Evolutionary conservation across 1,140 invertebrate genomes (phyloP).

Genomic region (Drosophila carrolli): DNA sequence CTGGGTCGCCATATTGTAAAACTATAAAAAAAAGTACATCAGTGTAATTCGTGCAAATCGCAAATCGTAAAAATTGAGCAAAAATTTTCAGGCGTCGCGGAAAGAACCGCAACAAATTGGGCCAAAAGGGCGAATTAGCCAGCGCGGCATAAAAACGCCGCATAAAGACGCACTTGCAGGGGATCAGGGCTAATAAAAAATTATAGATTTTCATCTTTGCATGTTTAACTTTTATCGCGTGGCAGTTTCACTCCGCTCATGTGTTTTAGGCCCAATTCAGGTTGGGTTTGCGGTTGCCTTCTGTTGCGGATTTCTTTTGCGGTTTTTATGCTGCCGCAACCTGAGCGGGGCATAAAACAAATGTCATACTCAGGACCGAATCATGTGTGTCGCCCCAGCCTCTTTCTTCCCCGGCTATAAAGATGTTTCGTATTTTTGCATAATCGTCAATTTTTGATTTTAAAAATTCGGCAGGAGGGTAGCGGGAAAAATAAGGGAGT

Average conservation of each 20-base stretch:
- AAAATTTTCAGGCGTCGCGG: constrained; percentile 47
- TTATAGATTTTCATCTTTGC: constrained; percentile 82
- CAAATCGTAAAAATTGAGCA: constrained; percentile 74
- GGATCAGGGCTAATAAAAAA: constrained; percentile 70
- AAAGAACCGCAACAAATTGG: constrained; percentile 77
- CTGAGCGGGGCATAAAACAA: constrained; percentile 75
- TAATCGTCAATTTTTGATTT: constrained; percentile 83
- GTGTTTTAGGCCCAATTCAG: constrained; percentile 52
- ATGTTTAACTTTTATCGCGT: constrained; percentile 79
- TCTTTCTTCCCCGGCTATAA: constrained; percentile 31
- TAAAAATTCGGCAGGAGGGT: constrained; percentile 51
- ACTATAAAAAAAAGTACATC: constrained; percentile 74
- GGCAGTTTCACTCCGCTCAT: constrained; percentile 53
- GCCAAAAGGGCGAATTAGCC: constrained; percentile 62
- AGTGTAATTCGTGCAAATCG: constrained; percentile 76
- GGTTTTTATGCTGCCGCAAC: constrained; percentile 69
- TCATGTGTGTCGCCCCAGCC: constrained; percentile 40
- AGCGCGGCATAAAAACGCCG: constrained; percentile 61
- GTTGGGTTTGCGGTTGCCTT: constrained; percentile 18
- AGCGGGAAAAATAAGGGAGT: background rate
- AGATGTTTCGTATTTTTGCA: constrained; percentile 78
- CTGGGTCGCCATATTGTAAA: constrained; percentile 75
- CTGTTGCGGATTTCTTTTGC: constrained; percentile 49
- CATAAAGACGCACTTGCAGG: constrained; percentile 67
- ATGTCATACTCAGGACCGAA: constrained; percentile 75